A percentile compares a stretch with the other conserved stretches of the same genome.
Evolutionary conservation across 1,140 invertebrate species (phyloP).

Genomic region (Zaprionus inermis): DNA sequence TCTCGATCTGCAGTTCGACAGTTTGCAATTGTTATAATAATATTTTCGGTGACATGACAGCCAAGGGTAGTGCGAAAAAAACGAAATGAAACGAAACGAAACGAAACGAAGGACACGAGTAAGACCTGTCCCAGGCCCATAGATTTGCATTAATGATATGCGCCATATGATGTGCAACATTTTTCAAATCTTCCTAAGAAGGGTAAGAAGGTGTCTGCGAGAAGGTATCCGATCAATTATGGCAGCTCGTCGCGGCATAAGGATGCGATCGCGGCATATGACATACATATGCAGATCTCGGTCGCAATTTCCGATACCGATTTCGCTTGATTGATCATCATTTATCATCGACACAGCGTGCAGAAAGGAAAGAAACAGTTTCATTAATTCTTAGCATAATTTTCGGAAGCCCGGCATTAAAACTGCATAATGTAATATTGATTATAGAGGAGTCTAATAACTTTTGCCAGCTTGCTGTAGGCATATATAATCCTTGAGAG

Average conservation of each 20-base stretch:
- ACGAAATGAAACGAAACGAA: neutral
- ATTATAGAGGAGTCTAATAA: neutral
- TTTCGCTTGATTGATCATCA: conserved; percentile 29
- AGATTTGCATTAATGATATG: conserved; percentile 82
- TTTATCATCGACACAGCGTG: conserved; percentile 3
- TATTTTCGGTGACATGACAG: conserved; percentile 77
- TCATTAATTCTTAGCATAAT: conserved; percentile 8
- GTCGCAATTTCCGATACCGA: conserved; percentile 33
- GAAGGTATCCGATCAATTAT: conserved; percentile 56
- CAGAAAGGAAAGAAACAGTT: conserved; percentile 3
- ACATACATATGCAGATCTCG: conserved; percentile 44
- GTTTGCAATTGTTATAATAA: conserved; percentile 73
- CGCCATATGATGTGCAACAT: conserved; percentile 67
- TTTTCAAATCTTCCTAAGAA: conserved; percentile 41
- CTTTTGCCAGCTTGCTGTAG: neutral
- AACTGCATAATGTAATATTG: conserved; percentile 7
- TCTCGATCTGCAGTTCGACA: conserved; percentile 24
- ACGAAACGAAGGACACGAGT: neutral
- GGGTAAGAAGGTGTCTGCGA: conserved; percentile 17
- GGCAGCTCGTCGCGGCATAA: conserved; percentile 56
- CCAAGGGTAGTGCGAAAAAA: conserved; percentile 47
- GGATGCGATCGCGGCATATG: too few relatives aligned
- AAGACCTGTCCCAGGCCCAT: conserved; percentile 41
- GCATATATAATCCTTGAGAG: neutral
- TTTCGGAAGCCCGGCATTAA: conserved; percentile 3